Evolutionary conservation across 2,797 vertebrate genomes (phyloP).

Genomic region (Trematomus bernacchii): DNA sequence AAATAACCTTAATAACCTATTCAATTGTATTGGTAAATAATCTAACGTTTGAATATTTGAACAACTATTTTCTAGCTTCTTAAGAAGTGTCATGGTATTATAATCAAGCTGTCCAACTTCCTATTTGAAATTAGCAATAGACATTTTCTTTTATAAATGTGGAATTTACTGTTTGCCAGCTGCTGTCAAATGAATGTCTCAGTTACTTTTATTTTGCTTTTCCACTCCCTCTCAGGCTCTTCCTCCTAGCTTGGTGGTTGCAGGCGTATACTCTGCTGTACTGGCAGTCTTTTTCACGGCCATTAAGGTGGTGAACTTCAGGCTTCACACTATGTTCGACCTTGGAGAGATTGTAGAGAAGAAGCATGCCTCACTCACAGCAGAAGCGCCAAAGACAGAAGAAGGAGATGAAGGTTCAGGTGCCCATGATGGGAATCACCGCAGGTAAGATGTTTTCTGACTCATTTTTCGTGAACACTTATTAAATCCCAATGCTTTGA

Average conservation of each 20-base stretch:
- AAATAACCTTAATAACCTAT: background rate
- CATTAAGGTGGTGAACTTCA: slow-evolving; percentile 92
- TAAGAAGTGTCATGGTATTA: background rate
- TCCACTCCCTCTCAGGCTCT: slow-evolving; percentile 83
- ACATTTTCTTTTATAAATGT: background rate
- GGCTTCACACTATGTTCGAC: slow-evolving; percentile 93
- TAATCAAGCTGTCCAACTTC: background rate
- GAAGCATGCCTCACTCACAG: slow-evolving; percentile 86
- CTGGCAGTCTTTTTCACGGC: slow-evolving; percentile 91
- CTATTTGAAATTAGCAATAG: background rate
- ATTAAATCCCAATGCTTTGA: background rate
- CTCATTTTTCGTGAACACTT: background rate
- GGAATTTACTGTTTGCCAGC: background rate
- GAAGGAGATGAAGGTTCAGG: slow-evolving; percentile 87
- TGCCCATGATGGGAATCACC: slow-evolving; percentile 81
- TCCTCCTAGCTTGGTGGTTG: slow-evolving; percentile 89
- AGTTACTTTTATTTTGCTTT: background rate
- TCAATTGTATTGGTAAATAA: background rate
- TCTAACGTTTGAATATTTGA: slow-evolving; percentile 2
- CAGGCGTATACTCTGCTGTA: slow-evolving; percentile 89
- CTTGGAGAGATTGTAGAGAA: slow-evolving; percentile 94
- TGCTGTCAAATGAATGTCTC: slow-evolving; percentile 2
- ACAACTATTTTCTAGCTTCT: background rate
- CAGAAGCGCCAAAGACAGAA: slow-evolving; percentile 84
- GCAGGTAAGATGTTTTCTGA: slow-evolving; percentile 77